Conservation (phyloP, 1,140 invertebrate species). For the Bombus soroeensis region DNA sequence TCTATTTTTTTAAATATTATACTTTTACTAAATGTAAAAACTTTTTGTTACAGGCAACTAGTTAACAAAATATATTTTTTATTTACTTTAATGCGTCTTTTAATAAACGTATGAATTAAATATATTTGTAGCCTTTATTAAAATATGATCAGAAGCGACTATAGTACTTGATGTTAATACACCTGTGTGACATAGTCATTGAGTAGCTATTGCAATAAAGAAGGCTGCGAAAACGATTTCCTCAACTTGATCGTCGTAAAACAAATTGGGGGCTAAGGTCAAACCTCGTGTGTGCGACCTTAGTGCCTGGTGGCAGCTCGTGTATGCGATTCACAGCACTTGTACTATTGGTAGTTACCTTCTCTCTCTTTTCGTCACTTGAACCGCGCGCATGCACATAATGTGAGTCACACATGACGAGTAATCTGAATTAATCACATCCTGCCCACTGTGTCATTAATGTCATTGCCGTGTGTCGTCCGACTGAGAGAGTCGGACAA, state of each 20-base stretch:
- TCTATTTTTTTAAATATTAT: background rate
- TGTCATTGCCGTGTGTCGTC: constrained; percentile 76
- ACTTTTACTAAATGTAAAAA: background rate
- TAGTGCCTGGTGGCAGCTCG: constrained; percentile 48
- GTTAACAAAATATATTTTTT: background rate
- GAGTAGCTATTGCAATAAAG: constrained; percentile 42
- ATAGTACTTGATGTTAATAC: constrained; percentile 1
- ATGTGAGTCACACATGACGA: constrained; percentile 79
- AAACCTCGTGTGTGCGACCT: constrained; percentile 64
- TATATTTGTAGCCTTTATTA: background rate
- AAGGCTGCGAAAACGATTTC: constrained; percentile 68
- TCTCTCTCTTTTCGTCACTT: constrained; percentile 53
- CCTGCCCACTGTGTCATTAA: constrained; percentile 79
- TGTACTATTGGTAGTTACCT: constrained; percentile 56
- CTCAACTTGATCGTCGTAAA: constrained; percentile 54
- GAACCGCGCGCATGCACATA: constrained; percentile 61
- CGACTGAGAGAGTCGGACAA: constrained; percentile 55
- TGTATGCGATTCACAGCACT: constrained; percentile 55
- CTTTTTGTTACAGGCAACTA: background rate
- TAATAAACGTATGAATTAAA: no score
- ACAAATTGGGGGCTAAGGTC: constrained; percentile 80
- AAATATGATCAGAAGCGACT: background rate
- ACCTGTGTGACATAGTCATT: constrained; percentile 8
- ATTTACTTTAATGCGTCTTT: background rate
- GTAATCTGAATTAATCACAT: constrained; percentile 81